These are phyloP conservation scores for Panulirus ornatus DNA, from an alignment of 1,140 invertebrate species.

Conservation along the genomic window DNA sequence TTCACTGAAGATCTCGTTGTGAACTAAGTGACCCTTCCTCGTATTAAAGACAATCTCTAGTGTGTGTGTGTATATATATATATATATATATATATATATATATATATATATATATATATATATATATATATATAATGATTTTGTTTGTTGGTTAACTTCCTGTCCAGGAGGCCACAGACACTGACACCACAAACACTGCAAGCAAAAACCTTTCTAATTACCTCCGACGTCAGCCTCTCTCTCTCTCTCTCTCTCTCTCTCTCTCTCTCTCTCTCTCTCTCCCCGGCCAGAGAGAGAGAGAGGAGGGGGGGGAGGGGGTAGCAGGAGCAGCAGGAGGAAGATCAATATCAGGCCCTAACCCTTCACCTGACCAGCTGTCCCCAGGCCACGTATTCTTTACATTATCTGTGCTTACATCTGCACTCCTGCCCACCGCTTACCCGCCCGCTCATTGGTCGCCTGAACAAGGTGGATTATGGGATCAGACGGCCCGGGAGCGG, in stretches of 20 bases:
- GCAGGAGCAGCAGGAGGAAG: neutral
- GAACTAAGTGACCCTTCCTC: too few relatives aligned
- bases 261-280: too few relatives aligned
- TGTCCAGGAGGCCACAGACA: too few relatives aligned
- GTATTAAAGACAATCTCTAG: too few relatives aligned
- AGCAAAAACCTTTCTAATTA: neutral
- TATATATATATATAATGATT: too few relatives aligned
- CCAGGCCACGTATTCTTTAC: conserved; percentile 40
- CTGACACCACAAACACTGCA: neutral
- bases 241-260: conserved; percentile 16
- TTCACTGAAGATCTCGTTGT: too few relatives aligned
- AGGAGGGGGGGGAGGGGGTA: neutral
- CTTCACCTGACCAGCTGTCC: conserved; percentile 59
- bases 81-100: too few relatives aligned
- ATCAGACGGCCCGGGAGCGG: conserved; percentile 40
- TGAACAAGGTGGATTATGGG: conserved; percentile 57
- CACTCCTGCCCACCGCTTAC: conserved; percentile 47
- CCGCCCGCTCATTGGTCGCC: conserved; percentile 53
- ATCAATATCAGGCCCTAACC: conserved; percentile 41
- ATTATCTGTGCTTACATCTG: conserved; percentile 62
- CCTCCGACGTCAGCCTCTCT: conserved; percentile 25
- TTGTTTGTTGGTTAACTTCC: too few relatives aligned
- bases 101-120: too few relatives aligned
- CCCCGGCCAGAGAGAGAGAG: neutral
- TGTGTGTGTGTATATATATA: too few relatives aligned